These are phyloP conservation scores for Megaustenia siamemsis DNA, from an alignment of 2,888 invertebrate genomes.

Conservation along the genomic window DNA sequence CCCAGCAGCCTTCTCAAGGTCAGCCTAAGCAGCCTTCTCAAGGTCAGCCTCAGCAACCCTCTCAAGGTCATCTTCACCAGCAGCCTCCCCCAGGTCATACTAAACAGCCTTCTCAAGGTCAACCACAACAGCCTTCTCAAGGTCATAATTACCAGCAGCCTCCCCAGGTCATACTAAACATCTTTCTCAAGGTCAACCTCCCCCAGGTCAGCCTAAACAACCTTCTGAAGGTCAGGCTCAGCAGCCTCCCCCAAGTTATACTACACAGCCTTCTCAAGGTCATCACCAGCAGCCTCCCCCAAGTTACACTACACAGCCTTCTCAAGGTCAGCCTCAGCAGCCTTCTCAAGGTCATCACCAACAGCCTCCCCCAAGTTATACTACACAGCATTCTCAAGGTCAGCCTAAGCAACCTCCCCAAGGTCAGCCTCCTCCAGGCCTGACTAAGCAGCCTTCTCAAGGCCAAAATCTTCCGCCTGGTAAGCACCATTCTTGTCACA, in stretches of 20 bases:
- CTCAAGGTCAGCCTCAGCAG: conserved; percentile 52
- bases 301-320: conserved; percentile 43
- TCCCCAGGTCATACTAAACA: no score
- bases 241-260: conserved; percentile 39
- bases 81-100: conserved; percentile 53
- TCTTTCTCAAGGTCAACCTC: no score
- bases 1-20: conserved; percentile 19
- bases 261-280: conserved; percentile 51
- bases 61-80: conserved; percentile 5
- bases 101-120: no score
- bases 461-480: no score
- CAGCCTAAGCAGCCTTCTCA: conserved; percentile 53
- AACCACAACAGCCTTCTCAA: no score
- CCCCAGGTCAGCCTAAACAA: no score
- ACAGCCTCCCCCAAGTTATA: conserved; percentile 53
- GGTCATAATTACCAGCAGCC: no score
- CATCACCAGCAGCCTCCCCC: conserved; percentile 47
- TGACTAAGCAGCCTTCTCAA: conserved; percentile 51
- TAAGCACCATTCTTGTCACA: no score
- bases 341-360: conserved; percentile 13
- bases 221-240: no score
- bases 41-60: conserved; percentile 42
- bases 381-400: conserved; percentile 38
- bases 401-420: conserved; percentile 53
- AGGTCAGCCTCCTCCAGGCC: no score